Conservation (phyloP, 2,113 vertebrate genomes). For the Dicerorhinus sumatrensis region DNA sequence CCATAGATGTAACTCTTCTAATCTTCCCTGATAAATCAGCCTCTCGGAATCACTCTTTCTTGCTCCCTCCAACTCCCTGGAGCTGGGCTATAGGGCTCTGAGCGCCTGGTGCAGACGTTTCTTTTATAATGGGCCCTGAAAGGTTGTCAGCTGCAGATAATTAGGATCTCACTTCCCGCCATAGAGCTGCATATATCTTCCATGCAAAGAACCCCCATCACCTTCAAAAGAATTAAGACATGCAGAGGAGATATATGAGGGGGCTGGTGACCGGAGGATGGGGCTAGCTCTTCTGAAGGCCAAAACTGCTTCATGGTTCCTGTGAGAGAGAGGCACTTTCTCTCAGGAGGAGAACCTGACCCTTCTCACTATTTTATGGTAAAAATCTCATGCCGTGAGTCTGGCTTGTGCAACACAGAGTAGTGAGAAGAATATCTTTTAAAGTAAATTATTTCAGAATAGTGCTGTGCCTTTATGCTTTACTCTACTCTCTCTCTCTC, state of each 20-base stretch:
- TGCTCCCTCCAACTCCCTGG: constrained; percentile 73
- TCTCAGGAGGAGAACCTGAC: background rate
- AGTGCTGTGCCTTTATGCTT: background rate
- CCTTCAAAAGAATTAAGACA: constrained; percentile 82
- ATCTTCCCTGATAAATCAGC: constrained; percentile 83
- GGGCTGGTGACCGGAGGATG: constrained; percentile 50
- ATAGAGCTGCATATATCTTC: constrained; percentile 81
- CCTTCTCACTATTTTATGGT: background rate
- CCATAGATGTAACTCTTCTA: constrained; percentile 79
- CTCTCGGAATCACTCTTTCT: constrained; percentile 73
- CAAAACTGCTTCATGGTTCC: constrained; percentile 20
- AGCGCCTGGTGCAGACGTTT: constrained; percentile 73
- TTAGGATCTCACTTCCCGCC: constrained; percentile 82
- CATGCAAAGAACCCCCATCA: constrained; percentile 76
- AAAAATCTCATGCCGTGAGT: background rate
- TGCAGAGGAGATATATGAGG: constrained; percentile 70
- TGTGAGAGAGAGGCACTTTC: background rate
- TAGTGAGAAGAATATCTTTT: background rate
- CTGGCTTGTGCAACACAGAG: background rate
- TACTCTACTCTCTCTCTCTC: background rate
- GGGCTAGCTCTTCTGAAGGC: constrained; percentile 54
- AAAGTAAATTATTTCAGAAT: background rate
- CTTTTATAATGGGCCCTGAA: constrained; percentile 83
- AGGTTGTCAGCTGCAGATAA: constrained; percentile 84
- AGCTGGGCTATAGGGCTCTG: constrained; percentile 73